Evolutionary conservation across 2,888 invertebrate genomes (phyloP).

Genomic region (Trissoscelio sp.): DNA sequence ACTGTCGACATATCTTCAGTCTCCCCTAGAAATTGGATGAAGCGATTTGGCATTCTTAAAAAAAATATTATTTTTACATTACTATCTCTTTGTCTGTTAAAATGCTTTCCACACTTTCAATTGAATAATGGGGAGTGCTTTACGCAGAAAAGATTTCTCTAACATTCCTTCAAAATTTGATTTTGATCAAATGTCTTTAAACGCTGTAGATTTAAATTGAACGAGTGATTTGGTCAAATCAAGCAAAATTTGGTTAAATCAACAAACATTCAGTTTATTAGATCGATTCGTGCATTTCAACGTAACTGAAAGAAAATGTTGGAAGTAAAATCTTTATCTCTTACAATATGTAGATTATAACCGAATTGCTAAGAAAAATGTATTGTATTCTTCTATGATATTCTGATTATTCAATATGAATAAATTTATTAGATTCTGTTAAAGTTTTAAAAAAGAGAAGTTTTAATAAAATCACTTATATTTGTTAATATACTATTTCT

Average conservation of each 20-base stretch:
- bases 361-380: too few relatives aligned
- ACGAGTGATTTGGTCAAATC: conserved; percentile 5
- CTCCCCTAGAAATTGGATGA: too few relatives aligned
- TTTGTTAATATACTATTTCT: too few relatives aligned
- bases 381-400: too few relatives aligned
- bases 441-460: too few relatives aligned
- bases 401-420: too few relatives aligned
- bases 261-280: neutral
- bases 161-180: conserved; percentile 15
- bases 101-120: conserved; percentile 3
- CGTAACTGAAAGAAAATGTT: too few relatives aligned
- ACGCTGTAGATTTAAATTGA: conserved; percentile 9
- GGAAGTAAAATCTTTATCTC: too few relatives aligned
- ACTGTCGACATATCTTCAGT: too few relatives aligned
- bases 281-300: neutral
- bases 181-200: conserved; percentile 6
- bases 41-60: neutral
- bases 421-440: too few relatives aligned
- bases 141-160: conserved; percentile 13
- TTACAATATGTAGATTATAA: too few relatives aligned
- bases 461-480: too few relatives aligned
- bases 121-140: conserved; percentile 11
- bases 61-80: neutral
- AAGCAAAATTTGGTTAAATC: conserved; percentile 2
- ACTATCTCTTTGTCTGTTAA: neutral